Evolutionary conservation across 2,888 invertebrate genomes (phyloP).

Genomic region (Resseliella maxima): DNA sequence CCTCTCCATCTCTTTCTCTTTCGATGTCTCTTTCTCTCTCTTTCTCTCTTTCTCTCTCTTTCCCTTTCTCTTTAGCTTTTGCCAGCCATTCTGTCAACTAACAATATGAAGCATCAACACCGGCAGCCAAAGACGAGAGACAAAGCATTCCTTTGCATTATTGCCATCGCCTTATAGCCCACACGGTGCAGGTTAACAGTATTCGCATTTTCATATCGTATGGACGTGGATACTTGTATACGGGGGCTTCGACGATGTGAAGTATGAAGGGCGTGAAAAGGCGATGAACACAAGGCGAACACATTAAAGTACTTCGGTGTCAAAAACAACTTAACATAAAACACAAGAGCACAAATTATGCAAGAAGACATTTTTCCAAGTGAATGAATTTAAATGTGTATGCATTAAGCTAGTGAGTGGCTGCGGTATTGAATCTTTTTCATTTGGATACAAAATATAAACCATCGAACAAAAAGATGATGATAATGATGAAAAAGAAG

Average conservation of each 20-base stretch:
- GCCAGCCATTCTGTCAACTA: not conserved
- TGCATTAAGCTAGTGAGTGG: conserved; percentile 53
- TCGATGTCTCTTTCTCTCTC: not conserved
- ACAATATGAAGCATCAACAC: not conserved
- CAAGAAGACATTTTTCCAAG: conserved; percentile 55
- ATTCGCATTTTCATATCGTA: not conserved
- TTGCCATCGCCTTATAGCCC: not conserved
- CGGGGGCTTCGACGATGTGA: not conserved
- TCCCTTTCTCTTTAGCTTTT: not conserved
- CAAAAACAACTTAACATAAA: conserved; percentile 54
- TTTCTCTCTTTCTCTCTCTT: not conserved
- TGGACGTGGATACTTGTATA: not conserved
- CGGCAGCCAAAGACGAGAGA: not conserved
- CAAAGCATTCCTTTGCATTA: not conserved
- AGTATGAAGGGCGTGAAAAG: conserved; percentile 54
- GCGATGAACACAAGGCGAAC: conserved; percentile 46
- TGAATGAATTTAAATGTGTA: conserved; percentile 54
- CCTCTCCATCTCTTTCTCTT: not conserved
- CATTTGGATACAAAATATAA: not conserved
- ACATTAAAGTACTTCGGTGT: conserved; percentile 54
- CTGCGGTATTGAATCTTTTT: not conserved
- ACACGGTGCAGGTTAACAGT: not conserved
- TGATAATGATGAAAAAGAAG: too few relatives aligned
- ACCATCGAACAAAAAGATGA: not conserved
- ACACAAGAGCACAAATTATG: conserved; percentile 54